Base-by-base conservation (phyloP, 2,888 invertebrate genomes). In the Protonemura montana region DNA sequence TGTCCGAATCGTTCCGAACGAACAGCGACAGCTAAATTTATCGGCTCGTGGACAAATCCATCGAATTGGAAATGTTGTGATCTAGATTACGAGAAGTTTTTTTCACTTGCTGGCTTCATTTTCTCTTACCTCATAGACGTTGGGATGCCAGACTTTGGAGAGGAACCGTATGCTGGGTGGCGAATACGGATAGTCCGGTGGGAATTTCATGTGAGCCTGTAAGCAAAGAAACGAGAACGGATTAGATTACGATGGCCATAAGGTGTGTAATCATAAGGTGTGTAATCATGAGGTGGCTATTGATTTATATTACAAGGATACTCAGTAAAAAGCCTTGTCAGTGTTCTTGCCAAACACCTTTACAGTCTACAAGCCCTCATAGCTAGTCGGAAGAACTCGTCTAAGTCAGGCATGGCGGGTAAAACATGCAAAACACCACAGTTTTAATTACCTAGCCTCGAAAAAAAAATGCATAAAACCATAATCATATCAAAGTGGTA, bases 101-200 rank as follows among this genome's bases (percentile, higher is more conserved):
- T 10, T 35, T 3, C 5, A 35, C 35, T 3, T 35, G 5, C 10
- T 35, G 35, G 35, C 35, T 10, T 10, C 35, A 35, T 35, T 16
- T n/a, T 78, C 16, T 93, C 95, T 95, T 93, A 98, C 98, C 95
- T 99, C 99, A 93, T 99, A 99, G 28, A 99, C 99, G 94, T 99
- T 99, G 89, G 99, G 99, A 94, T 99, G 99, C 99, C 99, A 99
- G 90, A 99, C 98, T 95, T 99, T 99, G 89, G 98, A 98, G 92
- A 98, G 94, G 94, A 99, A 99, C 90, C 98, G 95, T 92, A 99
- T 97, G 89, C 97, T 95, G 88, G 99, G 99, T 88, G 99, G 99
- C 89, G 98, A 98, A 92, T 99, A 99, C 86, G 99, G 99, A 92
- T 99, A 99, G 92, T 99, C 99, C 90, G 95, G 94, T 87, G 99